phyloP scores from a whole-genome alignment of 2,113 vertebrate species.

The Steatornis caripensis region DNA sequence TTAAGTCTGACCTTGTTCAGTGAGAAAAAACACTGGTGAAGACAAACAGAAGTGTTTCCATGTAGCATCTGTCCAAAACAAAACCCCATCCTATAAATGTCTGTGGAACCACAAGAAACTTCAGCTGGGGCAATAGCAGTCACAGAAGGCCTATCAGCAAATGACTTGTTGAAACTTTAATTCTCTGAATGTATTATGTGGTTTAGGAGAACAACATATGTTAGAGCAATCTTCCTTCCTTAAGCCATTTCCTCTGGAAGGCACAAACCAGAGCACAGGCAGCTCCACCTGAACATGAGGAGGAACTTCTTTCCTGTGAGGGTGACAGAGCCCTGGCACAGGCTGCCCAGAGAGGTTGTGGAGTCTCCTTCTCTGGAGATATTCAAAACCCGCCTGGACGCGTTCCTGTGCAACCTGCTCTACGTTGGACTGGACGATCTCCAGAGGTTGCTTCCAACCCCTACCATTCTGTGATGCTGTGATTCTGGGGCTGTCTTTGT shows the following conservation, averaged over 20 bases:
- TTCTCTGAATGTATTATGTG: constrained; percentile 77
- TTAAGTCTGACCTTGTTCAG: not conserved
- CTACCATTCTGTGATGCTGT: too few species aligned
- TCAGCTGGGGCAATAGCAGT: constrained; percentile 61
- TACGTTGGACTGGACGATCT: too few species aligned
- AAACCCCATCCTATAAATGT: constrained; percentile 65
- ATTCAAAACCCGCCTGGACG: too few species aligned
- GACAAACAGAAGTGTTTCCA: constrained; percentile 53
- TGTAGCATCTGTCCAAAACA: constrained; percentile 61
- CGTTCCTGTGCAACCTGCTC: too few species aligned
- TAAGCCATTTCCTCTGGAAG: constrained; percentile 65
- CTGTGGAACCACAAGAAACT: constrained; percentile 71
- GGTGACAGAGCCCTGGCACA: too few species aligned
- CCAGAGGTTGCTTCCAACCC: too few species aligned
- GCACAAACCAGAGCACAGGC: too few species aligned
- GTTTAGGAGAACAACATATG: constrained; percentile 76
- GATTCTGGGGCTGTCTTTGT: constrained; percentile 52
- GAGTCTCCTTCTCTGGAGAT: too few species aligned
- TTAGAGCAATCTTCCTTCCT: constrained; percentile 70
- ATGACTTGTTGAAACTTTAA: constrained; percentile 79
- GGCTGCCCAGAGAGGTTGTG: too few species aligned
- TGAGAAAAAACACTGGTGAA: not conserved
- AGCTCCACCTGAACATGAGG: too few species aligned
- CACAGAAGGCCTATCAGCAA: constrained; percentile 70
- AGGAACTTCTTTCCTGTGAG: too few species aligned